A percentile compares a stretch with the other conserved stretches of the same genome.
Conservation (phyloP, 2,888 invertebrate genomes). For the Dicranocentrus wangi region DNA sequence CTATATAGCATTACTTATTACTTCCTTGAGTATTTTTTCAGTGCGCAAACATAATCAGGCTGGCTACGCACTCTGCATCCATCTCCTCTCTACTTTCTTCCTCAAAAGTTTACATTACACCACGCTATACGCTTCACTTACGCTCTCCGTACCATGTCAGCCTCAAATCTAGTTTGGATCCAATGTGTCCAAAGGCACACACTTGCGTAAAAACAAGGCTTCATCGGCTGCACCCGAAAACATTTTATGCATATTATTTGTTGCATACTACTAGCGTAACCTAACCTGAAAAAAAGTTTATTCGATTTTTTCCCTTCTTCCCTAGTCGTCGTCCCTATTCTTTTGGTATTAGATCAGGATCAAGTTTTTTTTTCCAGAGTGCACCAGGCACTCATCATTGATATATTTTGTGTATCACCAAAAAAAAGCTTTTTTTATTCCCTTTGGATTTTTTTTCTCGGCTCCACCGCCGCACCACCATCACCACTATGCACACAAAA, state of each 20-base stretch:
- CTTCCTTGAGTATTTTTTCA: conserved; percentile 21
- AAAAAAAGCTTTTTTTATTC: neutral
- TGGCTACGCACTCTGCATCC: neutral
- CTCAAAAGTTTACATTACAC: too few species aligned
- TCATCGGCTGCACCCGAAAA: too few species aligned
- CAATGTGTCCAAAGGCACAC: too few species aligned
- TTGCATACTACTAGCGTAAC: conserved; percentile 21
- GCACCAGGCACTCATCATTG: neutral
- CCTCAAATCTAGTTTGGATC: too few species aligned
- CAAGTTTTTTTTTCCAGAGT: neutral
- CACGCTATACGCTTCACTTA: too few species aligned
- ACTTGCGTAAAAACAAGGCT: too few species aligned
- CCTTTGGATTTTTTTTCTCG: conserved; percentile 6
- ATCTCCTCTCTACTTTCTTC: too few species aligned
- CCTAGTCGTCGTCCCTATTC: neutral
- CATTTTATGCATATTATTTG: conserved; percentile 1
- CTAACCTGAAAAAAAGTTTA: conserved; percentile 28
- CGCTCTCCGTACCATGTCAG: too few species aligned
- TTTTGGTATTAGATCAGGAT: neutral
- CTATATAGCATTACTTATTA: conserved; percentile 22
- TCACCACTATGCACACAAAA: conserved; percentile 8
- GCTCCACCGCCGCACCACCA: neutral
- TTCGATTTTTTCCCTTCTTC: conserved; percentile 20
- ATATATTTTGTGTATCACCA: conserved; percentile 14
- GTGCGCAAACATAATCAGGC: conserved; percentile 12